Evolutionary conservation across 2,113 vertebrate species (phyloP).

Genomic region (Tauraco erythrolophus): DNA sequence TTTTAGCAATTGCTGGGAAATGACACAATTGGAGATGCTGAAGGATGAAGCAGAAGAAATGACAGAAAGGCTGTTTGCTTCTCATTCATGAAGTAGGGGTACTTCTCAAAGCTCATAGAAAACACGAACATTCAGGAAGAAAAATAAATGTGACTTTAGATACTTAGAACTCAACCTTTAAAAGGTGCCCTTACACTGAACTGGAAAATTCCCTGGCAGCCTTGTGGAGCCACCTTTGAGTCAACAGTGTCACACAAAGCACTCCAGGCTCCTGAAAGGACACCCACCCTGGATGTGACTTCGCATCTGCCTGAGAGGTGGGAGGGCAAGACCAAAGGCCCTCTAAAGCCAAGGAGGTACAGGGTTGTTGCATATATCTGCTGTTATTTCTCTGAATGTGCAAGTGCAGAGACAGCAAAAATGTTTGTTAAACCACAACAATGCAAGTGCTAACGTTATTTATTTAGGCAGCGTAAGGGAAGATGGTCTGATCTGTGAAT

Average conservation of each 20-base stretch:
- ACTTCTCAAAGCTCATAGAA: not conserved
- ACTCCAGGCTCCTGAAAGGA: not conserved
- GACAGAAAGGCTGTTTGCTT: not conserved
- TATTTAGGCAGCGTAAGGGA: not conserved
- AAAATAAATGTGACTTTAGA: not conserved
- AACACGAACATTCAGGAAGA: not conserved
- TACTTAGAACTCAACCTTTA: not conserved
- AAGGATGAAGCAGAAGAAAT: not conserved
- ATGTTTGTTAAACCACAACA: not conserved
- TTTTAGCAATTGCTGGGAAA: not conserved
- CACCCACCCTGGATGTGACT: rapidly evolving
- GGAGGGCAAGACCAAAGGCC: not conserved
- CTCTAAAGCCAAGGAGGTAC: not conserved
- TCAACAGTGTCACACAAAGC: not conserved
- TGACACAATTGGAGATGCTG: not conserved
- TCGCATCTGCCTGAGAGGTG: not conserved
- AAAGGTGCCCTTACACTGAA: not conserved
- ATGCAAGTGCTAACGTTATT: not conserved
- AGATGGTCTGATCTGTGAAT: not conserved
- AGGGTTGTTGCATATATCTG: not conserved
- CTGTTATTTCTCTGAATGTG: not conserved
- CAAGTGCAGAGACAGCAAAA: not conserved
- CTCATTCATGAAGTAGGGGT: not conserved
- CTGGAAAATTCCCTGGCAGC: not conserved
- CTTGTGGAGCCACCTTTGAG: not conserved